Evolutionary conservation across 2,113 vertebrate species (phyloP), one percentile per base, ranked within the genome.

Genomic region (Entomyzon cyanotis): DNA sequence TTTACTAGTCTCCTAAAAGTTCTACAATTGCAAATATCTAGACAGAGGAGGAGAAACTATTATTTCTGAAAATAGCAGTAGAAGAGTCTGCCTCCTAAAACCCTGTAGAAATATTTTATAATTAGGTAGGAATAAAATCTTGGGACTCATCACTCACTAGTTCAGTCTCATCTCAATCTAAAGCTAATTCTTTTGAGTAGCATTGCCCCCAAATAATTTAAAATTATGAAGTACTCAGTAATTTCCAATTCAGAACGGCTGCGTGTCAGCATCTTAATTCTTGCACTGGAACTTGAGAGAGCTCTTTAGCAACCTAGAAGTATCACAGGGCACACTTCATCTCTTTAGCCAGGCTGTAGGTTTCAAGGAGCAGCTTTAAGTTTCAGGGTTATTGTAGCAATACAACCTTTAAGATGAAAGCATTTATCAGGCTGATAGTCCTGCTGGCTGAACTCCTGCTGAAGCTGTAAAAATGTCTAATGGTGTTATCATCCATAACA

Each of bases 391-490:
- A 96, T 83, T 92, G 92, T 73, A 93, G 95, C 88, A 87, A 79
- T 85, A 79, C 85, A 95, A 85, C 70, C 74, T 96, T 91, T 88
- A 85, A 95, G 92, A 96, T 83, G 55, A 93, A 96, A 95, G 94
- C 92, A 93, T 96, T 96, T 96, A 96, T 95, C 95, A 96, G 84
- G 53, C 70, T 83, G 94, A 95, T 96, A 96, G 92, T 91, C 75
- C 78, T 85, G 63, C 92, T 90, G 94, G 92, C 94, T 95, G 82
- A 94, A 90, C 84, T 93, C 89, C 83, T 95, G 95, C 90, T 95
- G 93, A 96, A 95, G 90, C 74, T 94, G 87, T 96, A 93, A 94
- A 95, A 96, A 84, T 31, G 58, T 94, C 90, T 94, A 87, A 91
- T 52, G 77, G 76, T 76, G 92, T 96, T 96, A 95, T 82, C 79